Conservation (phyloP, 2,888 invertebrate genomes). For the Cosmorhoe ocellata region DNA sequence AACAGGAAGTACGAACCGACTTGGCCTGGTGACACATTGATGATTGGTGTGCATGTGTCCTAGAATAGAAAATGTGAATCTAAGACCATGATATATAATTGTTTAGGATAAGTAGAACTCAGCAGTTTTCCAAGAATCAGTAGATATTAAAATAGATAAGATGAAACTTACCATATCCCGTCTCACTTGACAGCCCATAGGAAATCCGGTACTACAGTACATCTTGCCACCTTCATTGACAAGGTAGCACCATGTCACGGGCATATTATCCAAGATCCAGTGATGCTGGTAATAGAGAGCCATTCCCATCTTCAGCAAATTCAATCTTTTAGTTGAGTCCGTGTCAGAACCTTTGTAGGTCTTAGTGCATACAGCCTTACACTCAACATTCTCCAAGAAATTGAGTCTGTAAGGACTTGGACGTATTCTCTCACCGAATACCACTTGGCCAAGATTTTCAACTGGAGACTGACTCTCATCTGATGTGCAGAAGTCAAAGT, state of each 20-base stretch:
- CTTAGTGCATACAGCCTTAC: slow-evolving; percentile 84
- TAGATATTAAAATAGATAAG: background rate
- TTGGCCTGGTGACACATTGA: slow-evolving; percentile 81
- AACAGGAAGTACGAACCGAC: slow-evolving; percentile 94
- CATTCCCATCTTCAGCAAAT: slow-evolving; percentile 94
- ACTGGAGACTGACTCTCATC: slow-evolving; percentile 92
- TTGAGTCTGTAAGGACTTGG: slow-evolving; percentile 95
- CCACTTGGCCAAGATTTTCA: slow-evolving; percentile 99
- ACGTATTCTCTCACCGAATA: slow-evolving; percentile 99
- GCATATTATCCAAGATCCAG: slow-evolving; percentile 99
- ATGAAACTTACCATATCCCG: slow-evolving; percentile 68
- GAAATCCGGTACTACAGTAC: slow-evolving; percentile 97
- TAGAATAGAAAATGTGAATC: slow-evolving; percentile 29
- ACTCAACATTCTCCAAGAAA: slow-evolving; percentile 88
- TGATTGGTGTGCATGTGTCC: slow-evolving; percentile 82
- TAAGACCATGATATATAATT: no score
- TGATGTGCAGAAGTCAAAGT: slow-evolving; percentile 96
- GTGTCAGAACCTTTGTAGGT: slow-evolving; percentile 86
- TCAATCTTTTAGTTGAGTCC: slow-evolving; percentile 86
- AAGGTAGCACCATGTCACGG: slow-evolving; percentile 97
- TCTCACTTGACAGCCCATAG: slow-evolving; percentile 96
- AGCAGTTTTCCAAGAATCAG: background rate
- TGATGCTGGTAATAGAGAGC: slow-evolving; percentile 98
- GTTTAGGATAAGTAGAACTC: no score
- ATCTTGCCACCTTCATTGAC: slow-evolving; percentile 86